Evolutionary conservation across 2,113 vertebrate genomes (phyloP).

Genomic region (Athene cunicularia): DNA sequence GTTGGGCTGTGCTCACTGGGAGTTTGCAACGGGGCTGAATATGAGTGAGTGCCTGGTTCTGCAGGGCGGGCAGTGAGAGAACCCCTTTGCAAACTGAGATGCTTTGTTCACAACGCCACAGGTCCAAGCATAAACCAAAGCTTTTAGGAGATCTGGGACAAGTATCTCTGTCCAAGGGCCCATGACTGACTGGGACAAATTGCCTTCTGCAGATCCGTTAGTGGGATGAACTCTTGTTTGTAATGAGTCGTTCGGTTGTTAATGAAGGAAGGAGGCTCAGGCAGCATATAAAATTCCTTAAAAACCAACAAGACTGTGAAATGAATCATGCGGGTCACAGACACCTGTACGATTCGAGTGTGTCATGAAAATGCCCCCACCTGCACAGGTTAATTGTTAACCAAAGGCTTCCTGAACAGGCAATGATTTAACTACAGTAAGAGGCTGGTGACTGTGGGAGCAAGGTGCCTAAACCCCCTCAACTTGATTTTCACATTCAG

Average conservation of each 20-base stretch:
- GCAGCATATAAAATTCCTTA: not conserved
- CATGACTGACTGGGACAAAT: not conserved
- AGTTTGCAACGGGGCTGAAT: not conserved
- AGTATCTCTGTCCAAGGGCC: not conserved
- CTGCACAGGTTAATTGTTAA: not conserved
- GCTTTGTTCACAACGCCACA: not conserved
- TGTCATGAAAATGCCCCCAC: not conserved
- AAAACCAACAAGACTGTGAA: not conserved
- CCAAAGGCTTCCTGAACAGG: not conserved
- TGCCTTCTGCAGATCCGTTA: not conserved
- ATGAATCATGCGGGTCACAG: not conserved
- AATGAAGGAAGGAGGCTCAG: not conserved
- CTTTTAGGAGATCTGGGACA: not conserved
- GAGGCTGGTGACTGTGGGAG: not conserved
- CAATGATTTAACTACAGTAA: not conserved
- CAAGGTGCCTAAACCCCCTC: not conserved
- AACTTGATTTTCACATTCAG: fast-evolving
- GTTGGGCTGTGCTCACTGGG: not conserved
- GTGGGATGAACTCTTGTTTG: not conserved
- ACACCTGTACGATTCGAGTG: not conserved
- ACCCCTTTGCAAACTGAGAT: not conserved
- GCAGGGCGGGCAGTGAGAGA: not conserved
- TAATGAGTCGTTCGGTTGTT: not conserved
- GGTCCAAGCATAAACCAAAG: not conserved
- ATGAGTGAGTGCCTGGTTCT: not conserved